These are phyloP conservation scores for Psylliodes chrysocephalus DNA, from an alignment of 2,888 invertebrate genomes.

Conservation along the genomic window DNA sequence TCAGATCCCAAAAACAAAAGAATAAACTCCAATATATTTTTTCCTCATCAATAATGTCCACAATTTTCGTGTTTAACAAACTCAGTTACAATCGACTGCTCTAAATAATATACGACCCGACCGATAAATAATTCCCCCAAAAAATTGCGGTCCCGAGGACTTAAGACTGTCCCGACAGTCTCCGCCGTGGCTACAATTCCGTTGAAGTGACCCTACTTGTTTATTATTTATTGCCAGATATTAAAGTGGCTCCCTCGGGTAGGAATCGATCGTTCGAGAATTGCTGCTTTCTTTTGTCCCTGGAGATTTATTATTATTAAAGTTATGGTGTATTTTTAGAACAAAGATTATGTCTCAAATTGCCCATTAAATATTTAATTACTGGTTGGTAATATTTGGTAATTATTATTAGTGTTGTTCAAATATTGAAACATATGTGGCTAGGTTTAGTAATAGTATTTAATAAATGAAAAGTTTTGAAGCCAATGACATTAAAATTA, in stretches of 20 bases:
- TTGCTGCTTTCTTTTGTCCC: neutral
- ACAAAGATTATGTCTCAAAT: no score
- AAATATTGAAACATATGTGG: no score
- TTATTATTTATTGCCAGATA: conserved; percentile 40
- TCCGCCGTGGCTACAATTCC: neutral
- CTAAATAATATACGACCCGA: conserved; percentile 10
- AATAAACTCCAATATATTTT: neutral
- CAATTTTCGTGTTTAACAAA: conserved; percentile 8
- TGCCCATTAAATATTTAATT: no score
- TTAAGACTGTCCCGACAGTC: conserved; percentile 3
- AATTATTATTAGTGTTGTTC: no score
- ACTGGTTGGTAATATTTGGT: no score
- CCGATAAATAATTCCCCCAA: conserved; percentile 10
- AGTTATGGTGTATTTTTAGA: no score
- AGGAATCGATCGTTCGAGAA: conserved; percentile 10
- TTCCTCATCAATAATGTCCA: neutral
- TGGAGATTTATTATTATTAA: neutral
- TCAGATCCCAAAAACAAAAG: no score
- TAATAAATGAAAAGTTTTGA: no score
- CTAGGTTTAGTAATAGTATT: no score
- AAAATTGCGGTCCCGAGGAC: neutral
- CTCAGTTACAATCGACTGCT: conserved; percentile 9
- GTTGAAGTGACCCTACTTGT: conserved; percentile 23
- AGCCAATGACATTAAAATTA: no score
- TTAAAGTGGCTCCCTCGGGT: conserved; percentile 24